phyloP scores from a whole-genome alignment of 2,113 vertebrate species.

The Phoenicopterus ruber region DNA sequence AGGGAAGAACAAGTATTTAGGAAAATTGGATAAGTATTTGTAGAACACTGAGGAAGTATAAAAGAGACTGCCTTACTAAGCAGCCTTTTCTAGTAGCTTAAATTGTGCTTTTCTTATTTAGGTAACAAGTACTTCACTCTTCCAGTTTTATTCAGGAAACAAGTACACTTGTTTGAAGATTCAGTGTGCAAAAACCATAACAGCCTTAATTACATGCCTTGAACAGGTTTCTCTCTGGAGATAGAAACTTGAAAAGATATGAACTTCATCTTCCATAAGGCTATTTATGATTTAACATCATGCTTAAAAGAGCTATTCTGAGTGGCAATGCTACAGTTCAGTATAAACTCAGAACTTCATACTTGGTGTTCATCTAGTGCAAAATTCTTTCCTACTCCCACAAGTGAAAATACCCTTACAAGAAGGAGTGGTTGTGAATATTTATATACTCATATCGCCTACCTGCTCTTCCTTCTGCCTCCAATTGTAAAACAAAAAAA shows the following conservation, averaged over 20 bases:
- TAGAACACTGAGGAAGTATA: neutral
- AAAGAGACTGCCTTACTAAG: neutral
- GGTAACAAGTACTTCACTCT: neutral
- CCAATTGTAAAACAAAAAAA: neutral
- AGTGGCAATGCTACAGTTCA: neutral
- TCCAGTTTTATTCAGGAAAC: neutral
- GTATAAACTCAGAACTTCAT: neutral
- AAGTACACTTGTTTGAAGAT: neutral
- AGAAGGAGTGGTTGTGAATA: neutral
- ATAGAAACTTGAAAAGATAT: neutral
- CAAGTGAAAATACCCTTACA: neutral
- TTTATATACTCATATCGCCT: neutral
- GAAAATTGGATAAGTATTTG: neutral
- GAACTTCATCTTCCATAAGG: neutral
- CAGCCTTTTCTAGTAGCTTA: neutral
- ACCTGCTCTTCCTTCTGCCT: neutral
- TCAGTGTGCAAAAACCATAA: neutral
- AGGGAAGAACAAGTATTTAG: neutral
- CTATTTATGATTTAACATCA: neutral
- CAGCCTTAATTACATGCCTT: neutral
- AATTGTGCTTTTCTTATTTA: neutral
- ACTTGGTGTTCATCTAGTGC: neutral
- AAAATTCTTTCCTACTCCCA: neutral
- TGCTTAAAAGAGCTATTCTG: neutral
- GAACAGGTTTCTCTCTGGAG: neutral